These are phyloP conservation scores for Theocolax elegans DNA, from an alignment of 1,140 invertebrate genomes.

Conservation along the genomic window DNA sequence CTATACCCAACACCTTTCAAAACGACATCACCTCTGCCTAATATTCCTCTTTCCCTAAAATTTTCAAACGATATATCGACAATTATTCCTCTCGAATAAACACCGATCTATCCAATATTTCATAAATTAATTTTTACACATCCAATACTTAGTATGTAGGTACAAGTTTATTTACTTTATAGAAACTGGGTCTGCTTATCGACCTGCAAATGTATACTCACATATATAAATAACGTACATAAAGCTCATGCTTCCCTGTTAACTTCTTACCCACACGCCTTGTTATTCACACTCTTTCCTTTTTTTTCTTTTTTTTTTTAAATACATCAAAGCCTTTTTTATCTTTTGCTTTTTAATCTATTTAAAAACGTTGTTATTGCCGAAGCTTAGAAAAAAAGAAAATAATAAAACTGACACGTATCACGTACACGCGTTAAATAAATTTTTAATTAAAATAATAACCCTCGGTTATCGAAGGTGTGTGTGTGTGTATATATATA, in stretches of 20 bases:
- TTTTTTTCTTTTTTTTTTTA: background rate
- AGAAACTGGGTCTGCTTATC: constrained; percentile 39
- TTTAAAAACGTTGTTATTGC: background rate
- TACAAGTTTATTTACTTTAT: constrained; percentile 10
- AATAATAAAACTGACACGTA: no score
- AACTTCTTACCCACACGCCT: background rate
- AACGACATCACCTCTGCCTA: no score
- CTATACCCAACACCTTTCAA: no score
- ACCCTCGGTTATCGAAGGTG: no score
- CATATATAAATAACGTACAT: constrained; percentile 48
- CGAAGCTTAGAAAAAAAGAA: no score
- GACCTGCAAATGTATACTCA: constrained; percentile 38
- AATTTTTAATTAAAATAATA: background rate
- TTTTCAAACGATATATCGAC: no score
- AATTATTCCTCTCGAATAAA: no score
- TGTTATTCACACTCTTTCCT: constrained; percentile 2
- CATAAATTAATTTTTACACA: constrained; percentile 7
- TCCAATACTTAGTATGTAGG: no score
- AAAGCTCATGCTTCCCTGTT: constrained; percentile 35
- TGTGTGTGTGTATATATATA: no score
- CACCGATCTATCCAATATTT: no score
- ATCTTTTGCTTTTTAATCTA: background rate
- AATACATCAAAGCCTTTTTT: background rate
- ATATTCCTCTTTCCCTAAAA: no score
- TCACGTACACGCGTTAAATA: background rate